Conservation (phyloP, 92 coral and sea anemone genomes). For the Anthopleura xanthogrammica region DNA sequence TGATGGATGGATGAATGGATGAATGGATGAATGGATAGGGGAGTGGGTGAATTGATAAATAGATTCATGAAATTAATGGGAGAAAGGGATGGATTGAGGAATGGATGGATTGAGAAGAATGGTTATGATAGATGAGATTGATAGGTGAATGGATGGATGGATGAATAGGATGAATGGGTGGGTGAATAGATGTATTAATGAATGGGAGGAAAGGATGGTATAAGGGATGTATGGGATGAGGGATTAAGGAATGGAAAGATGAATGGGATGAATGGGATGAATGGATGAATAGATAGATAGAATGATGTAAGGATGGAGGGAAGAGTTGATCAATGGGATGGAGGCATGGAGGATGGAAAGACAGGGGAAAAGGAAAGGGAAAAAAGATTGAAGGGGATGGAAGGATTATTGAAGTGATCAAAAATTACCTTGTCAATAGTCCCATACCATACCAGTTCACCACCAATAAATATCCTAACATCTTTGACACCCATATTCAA, state of each 20-base stretch:
- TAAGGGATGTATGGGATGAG: too few relatives aligned
- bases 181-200: too few relatives aligned
- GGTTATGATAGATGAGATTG: background rate
- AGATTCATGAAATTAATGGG: background rate
- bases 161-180: too few relatives aligned
- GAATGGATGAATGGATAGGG: background rate
- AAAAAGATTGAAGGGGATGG: background rate
- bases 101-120: background rate
- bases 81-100: background rate
- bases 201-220: too few relatives aligned
- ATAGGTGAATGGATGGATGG: background rate
- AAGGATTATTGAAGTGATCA: background rate
- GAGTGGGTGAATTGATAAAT: background rate
- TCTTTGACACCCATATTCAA: constrained; percentile 79
- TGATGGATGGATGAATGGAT: background rate
- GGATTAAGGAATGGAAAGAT: too few relatives aligned
- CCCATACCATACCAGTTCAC: constrained; percentile 88
- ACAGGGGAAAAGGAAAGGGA: background rate
- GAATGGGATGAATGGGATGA: too few relatives aligned
- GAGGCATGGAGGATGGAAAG: background rate
- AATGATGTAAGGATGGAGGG: too few relatives aligned
- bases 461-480: constrained; percentile 79
- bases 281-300: too few relatives aligned
- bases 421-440: constrained; percentile 75
- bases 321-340: too few relatives aligned